These are phyloP conservation scores for Scalopus aquaticus DNA, from an alignment of 2,113 vertebrate species.

Conservation along the genomic window DNA sequence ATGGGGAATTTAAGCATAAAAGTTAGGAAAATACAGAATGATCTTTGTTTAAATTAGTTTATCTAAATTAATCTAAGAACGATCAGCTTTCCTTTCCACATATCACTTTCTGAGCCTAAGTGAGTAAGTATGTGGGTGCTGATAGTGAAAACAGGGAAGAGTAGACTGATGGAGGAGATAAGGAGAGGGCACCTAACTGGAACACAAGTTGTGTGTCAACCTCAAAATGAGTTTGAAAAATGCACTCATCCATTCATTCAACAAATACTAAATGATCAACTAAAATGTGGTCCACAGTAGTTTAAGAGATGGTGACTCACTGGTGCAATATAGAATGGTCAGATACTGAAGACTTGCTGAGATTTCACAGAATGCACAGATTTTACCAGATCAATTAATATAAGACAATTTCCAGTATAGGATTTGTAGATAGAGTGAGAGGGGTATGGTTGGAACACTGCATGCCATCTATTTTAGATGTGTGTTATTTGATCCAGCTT, in stretches of 20 bases:
- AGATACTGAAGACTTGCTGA: background rate
- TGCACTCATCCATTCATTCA: background rate
- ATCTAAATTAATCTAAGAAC: background rate
- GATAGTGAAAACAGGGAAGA: background rate
- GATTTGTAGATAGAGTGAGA: background rate
- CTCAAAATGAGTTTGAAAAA: accelerated
- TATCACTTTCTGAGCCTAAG: background rate
- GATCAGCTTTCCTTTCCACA: background rate
- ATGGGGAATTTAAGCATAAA: background rate
- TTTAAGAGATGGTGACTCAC: background rate
- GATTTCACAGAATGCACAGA: background rate
- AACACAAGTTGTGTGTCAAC: background rate
- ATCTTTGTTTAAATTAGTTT: background rate
- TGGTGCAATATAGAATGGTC: background rate
- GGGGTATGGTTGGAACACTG: background rate
- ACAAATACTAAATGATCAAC: background rate
- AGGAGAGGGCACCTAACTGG: background rate
- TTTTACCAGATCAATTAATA: background rate
- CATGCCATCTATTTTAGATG: background rate
- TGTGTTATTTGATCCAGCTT: background rate
- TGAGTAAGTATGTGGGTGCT: background rate
- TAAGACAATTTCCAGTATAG: background rate
- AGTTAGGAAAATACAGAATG: background rate
- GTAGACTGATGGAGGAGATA: background rate
- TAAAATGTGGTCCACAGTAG: background rate